Conservation (phyloP, 2,113 vertebrate genomes). For the Tringa solitaria region DNA sequence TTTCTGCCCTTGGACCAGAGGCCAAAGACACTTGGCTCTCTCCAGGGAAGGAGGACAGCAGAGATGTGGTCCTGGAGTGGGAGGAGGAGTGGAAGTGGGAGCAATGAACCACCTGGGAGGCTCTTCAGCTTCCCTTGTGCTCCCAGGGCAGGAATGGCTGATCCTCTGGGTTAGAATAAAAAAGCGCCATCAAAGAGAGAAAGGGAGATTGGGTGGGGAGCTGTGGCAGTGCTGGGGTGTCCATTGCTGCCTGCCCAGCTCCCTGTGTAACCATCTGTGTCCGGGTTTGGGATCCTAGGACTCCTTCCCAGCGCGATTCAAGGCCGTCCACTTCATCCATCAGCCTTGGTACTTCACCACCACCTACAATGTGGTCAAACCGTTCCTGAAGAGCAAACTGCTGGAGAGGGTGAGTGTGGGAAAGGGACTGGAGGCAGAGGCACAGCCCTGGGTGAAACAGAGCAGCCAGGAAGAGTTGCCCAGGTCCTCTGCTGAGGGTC, state of each 20-base stretch:
- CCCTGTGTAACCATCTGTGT: rapidly evolving
- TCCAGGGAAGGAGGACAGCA: background rate
- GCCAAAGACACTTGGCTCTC: background rate
- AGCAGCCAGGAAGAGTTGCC: rapidly evolving
- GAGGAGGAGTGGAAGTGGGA: background rate
- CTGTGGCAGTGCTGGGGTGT: rapidly evolving
- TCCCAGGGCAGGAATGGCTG: background rate
- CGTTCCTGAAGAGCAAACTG: slow-evolving; percentile 96
- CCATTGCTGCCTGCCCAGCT: background rate
- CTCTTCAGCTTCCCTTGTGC: background rate
- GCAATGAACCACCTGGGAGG: background rate
- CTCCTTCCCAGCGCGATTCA: slow-evolving; percentile 96
- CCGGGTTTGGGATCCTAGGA: slow-evolving; percentile 76
- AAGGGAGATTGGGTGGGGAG: background rate
- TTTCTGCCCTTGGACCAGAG: background rate
- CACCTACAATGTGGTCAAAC: slow-evolving; percentile 95
- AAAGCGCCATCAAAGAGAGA: background rate
- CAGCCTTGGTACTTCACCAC: slow-evolving; percentile 99
- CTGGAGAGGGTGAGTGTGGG: slow-evolving; percentile 86
- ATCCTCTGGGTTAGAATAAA: background rate
- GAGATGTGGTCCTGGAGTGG: background rate
- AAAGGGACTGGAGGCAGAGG: background rate
- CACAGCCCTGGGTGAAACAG: background rate
- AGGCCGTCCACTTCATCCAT: slow-evolving; percentile 93
- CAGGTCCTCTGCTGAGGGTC: background rate